A percentile compares a stretch with the other conserved stretches of the same genome.
Conservation (phyloP, 2,113 vertebrate genomes). For the Colaptes auratus region DNA sequence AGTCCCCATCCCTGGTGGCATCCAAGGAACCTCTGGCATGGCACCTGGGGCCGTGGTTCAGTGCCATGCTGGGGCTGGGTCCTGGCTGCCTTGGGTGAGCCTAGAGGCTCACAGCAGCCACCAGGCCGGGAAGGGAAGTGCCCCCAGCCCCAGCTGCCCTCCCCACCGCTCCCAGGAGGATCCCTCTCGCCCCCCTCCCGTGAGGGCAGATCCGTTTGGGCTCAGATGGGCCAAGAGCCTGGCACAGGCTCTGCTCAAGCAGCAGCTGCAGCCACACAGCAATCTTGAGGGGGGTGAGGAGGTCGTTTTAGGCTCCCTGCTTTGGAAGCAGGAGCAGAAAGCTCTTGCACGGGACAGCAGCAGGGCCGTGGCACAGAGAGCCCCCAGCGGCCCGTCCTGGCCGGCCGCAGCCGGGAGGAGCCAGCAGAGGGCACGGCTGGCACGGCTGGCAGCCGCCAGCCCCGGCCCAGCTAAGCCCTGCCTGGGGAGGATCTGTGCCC, state of each 20-base stretch:
- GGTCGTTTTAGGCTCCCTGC: neutral
- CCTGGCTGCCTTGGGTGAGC: too few species aligned
- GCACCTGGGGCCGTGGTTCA: too few species aligned
- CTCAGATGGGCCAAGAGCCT: fast-evolving
- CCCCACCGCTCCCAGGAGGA: fast-evolving
- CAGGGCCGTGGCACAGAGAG: neutral
- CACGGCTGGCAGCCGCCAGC: neutral
- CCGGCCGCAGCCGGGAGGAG: neutral
- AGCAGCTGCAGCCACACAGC: neutral
- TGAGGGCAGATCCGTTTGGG: neutral
- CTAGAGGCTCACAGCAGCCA: neutral
- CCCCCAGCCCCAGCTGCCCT: neutral
- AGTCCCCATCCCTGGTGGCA: too few species aligned
- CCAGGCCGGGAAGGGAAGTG: fast-evolving
- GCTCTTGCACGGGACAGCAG: neutral
- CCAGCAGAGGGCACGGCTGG: neutral
- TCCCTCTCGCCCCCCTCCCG: fast-evolving
- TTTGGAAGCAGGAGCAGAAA: neutral
- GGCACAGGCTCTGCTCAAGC: fast-evolving
- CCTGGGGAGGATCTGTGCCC: neutral
- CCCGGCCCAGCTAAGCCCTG: neutral
- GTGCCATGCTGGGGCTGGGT: too few species aligned
- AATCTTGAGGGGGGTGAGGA: neutral
- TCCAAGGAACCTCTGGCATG: too few species aligned
- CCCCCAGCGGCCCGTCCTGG: too few species aligned